Conservation (phyloP, 2,888 invertebrate species). For the Drosophila stalkeri region DNA sequence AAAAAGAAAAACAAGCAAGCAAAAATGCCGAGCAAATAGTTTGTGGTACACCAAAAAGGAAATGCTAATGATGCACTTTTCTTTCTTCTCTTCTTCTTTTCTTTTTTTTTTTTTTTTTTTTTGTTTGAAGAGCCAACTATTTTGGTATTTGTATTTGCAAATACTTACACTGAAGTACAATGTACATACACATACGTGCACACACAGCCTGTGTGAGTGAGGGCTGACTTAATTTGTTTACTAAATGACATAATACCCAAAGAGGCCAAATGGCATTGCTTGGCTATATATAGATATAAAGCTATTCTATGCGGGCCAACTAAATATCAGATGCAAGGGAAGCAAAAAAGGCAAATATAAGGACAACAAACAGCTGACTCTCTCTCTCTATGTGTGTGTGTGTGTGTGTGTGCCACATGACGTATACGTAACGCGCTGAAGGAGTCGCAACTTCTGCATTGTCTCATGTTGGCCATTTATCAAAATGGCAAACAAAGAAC, state of each 20-base stretch:
- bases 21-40: conserved; percentile 33
- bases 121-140: conserved; percentile 15
- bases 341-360: not conserved
- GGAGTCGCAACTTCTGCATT: conserved; percentile 14
- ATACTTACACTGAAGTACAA: conserved; percentile 45
- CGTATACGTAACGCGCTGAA: conserved; percentile 47
- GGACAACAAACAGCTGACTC: conserved; percentile 23
- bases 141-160: conserved; percentile 51
- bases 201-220: conserved; percentile 1
- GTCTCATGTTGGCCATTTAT: conserved; percentile 47
- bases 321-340: conserved; percentile 34
- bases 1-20: not conserved
- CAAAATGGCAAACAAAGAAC: conserved; percentile 28
- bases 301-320: conserved; percentile 17
- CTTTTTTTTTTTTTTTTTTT: not conserved
- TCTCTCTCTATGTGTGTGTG: conserved; percentile 7
- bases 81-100: not conserved
- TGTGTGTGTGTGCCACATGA: conserved; percentile 24
- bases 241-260: conserved; percentile 72
- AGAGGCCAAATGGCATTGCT: conserved; percentile 41
- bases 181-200: conserved; percentile 7
- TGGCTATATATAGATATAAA: conserved; percentile 25
- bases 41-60: conserved; percentile 18
- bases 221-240: conserved; percentile 70
- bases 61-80: conserved; percentile 49